These are phyloP conservation scores for Ecliptopera silaceata DNA, from an alignment of 2,888 invertebrate genomes.

Conservation along the genomic window DNA sequence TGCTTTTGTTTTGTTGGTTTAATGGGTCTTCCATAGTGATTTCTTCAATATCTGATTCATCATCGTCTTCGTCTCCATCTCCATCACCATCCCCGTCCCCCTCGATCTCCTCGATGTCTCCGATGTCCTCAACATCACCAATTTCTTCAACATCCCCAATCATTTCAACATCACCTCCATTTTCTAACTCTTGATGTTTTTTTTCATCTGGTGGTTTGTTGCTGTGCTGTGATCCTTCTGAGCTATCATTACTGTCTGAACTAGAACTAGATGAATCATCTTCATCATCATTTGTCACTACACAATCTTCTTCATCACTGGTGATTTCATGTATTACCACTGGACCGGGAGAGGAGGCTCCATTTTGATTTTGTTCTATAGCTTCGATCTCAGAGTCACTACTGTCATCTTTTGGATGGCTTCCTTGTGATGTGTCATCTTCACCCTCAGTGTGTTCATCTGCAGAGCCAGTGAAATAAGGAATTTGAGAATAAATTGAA, in stretches of 20 bases:
- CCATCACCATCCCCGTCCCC: constrained; percentile 82
- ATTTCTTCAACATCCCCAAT: constrained; percentile 84
- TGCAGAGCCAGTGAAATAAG: constrained; percentile 47
- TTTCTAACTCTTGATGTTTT: constrained; percentile 80
- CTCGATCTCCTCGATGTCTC: constrained; percentile 69
- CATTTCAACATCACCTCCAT: constrained; percentile 68
- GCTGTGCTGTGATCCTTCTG: constrained; percentile 80
- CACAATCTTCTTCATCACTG: constrained; percentile 81
- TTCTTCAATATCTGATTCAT: constrained; percentile 64
- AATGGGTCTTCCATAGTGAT: constrained; percentile 88
- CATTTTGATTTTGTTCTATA: constrained; percentile 73
- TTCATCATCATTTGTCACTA: constrained; percentile 79
- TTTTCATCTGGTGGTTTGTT: constrained; percentile 77
- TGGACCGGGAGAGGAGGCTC: constrained; percentile 59
- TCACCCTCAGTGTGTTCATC: constrained; percentile 79
- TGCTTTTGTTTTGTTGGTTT: constrained; percentile 64
- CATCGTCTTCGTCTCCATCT: constrained; percentile 68
- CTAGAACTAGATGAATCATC: constrained; percentile 82
- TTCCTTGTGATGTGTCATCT: constrained; percentile 78
- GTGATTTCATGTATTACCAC: constrained; percentile 79
- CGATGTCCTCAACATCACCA: constrained; percentile 25
- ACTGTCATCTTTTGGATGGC: constrained; percentile 74
- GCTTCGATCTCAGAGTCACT: constrained; percentile 71
- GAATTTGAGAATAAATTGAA: constrained; percentile 36
- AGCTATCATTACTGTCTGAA: constrained; percentile 80